Evolutionary conservation across 2,797 vertebrate genomes (phyloP), one percentile per base, ranked within the genome.

Genomic region (Neosalanx taihuensis): DNA sequence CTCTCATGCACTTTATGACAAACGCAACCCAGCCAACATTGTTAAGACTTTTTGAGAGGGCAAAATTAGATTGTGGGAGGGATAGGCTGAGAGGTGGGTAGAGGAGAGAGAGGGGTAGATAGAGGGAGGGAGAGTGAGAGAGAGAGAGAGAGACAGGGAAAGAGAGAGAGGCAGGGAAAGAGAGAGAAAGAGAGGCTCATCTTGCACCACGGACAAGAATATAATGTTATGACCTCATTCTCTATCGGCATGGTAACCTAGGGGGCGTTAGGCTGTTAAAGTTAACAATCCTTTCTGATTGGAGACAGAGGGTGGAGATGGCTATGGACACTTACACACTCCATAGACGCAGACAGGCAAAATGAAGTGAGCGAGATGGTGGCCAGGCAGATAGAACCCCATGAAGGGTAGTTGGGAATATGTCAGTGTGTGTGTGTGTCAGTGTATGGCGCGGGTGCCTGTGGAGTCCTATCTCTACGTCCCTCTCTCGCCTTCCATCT

Each of bases 251-350:
- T 30, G 35, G 60, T 33, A 76, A 69, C 65, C 58, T 5, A 26
- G 53, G 73, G 75, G 72, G 69, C 72, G 63, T 35, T 53, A 71
- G 67, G 76, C 78, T 74, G 69, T 81, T 75, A 77, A 77, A 78
- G 59, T 75, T 35, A 20, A 61, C 67, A 35, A 51, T 30, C 37
- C 67, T 18, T 4, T 51, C 37, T 73, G 64, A 73, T 53, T 74
- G 60, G 46, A 67, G 33, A 60, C 23, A 59, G 37, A 75, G 64
- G n/a, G 0, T 37, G 20, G 63, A 73, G 23, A 69, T 66, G 49
- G 30, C 69, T 67, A 37, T 69, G 51, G 51, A 53, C 51, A 53
- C 51, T 53, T 53, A 53, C 51, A 15, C 51, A 15, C 51, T 71
- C 64, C 66, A 46, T 33, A 12, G 15, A 64, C 46, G 30, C 72